Conservation (phyloP, 92 coral and sea anemone species). For the Heteractis magnifica region DNA sequence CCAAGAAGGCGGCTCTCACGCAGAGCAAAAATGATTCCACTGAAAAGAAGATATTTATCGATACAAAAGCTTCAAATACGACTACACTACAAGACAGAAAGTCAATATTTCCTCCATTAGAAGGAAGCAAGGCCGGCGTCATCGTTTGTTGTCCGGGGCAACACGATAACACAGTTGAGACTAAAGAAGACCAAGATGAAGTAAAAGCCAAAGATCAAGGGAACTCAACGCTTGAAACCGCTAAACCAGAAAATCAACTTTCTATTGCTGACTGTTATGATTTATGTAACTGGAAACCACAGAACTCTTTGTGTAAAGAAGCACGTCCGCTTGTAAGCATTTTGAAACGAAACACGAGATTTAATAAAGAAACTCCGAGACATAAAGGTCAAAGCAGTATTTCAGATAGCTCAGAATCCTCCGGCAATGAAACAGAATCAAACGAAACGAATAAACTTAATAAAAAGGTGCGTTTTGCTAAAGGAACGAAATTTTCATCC, state of each 20-base stretch:
- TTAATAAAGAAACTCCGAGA: not conserved
- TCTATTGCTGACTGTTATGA: constrained; percentile 64
- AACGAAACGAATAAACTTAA: not conserved
- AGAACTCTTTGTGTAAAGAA: constrained; percentile 6
- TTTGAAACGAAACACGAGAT: constrained; percentile 19
- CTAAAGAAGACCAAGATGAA: not conserved
- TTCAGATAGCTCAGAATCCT: constrained; percentile 4
- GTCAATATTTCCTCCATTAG: constrained; percentile 33
- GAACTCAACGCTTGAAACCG: not conserved
- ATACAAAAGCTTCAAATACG: not conserved
- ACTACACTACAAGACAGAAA: not conserved
- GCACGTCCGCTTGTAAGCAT: constrained; percentile 36
- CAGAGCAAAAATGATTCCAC: not conserved
- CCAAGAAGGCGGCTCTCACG: not conserved
- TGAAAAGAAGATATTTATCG: not conserved
- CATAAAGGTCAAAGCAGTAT: constrained; percentile 11
- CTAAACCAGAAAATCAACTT: not conserved
- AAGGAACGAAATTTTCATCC: constrained; percentile 37
- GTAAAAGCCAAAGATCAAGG: not conserved
- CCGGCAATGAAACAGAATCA: constrained; percentile 17
- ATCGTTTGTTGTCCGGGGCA: constrained; percentile 27
- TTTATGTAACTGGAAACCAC: constrained; percentile 49
- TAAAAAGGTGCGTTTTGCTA: constrained; percentile 47
- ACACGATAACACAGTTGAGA: not conserved
- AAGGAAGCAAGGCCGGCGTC: constrained; percentile 13